Conservation (phyloP, 37 sponge, comb jelly and placozoan species). For the Chondrilla cf. caribensis region DNA sequence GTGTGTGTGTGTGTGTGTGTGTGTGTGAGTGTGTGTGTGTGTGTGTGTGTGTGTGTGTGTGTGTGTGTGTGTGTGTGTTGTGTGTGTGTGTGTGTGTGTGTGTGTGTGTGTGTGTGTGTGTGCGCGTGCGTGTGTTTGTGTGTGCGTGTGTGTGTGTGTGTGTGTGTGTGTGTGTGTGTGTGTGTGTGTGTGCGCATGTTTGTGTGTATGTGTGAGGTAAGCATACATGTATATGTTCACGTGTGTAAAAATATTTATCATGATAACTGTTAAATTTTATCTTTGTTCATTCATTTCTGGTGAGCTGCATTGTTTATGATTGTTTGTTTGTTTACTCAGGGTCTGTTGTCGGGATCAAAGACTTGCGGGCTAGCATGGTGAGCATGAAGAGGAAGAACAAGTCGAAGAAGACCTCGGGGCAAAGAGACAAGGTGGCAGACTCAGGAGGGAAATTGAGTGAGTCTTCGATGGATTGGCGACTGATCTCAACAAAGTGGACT, state of each 20-base stretch:
- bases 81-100: background rate
- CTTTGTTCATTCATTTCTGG: no score
- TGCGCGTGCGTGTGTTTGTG: background rate
- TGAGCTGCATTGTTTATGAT: no score
- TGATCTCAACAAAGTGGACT: no score
- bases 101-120: background rate
- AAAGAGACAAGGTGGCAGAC: no score
- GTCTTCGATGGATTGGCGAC: no score
- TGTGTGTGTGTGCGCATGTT: background rate
- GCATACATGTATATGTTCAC: no score
- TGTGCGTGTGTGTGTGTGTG: background rate
- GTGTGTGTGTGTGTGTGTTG: background rate
- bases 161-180: background rate
- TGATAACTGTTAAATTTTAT: no score
- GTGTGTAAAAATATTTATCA: no score
- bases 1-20: background rate
- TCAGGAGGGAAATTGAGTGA: no score
- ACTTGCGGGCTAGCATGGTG: background rate
- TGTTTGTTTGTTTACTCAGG: background rate
- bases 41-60: background rate
- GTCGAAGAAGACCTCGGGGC: background rate
- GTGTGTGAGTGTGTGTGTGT: background rate
- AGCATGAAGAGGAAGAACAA: conserved; percentile 1
- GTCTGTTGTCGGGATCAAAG: conserved; percentile 8
- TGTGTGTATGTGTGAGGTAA: background rate